Percentiles rank a stretch among this genome's conserved stretches.
Evolutionary conservation across 1,140 invertebrate genomes (phyloP).

Genomic region (Lordiphosa clarofinis): DNA sequence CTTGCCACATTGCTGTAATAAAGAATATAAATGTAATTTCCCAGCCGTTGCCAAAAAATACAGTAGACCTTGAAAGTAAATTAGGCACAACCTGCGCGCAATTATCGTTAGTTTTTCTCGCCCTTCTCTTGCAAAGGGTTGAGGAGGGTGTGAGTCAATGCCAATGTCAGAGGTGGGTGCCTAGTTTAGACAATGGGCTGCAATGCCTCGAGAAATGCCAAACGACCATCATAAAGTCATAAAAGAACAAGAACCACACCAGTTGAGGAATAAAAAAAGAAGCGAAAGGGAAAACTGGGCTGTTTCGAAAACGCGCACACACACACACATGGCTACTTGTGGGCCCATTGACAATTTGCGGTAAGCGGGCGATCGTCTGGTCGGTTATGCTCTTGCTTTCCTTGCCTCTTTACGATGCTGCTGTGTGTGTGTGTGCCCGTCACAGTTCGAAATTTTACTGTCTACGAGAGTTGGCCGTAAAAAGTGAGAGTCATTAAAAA

Average conservation of each 20-base stretch:
- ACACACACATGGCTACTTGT: conserved; percentile 24
- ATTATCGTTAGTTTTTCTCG: conserved; percentile 68
- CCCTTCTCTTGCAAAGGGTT: conserved; percentile 57
- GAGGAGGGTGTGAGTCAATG: conserved; percentile 11
- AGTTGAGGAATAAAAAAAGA: conserved; percentile 46
- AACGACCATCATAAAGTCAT: conserved; percentile 46
- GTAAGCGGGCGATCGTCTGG: conserved; percentile 28
- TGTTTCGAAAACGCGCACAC: conserved; percentile 5
- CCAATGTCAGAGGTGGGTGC: conserved; percentile 9
- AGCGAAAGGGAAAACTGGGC: conserved; percentile 41
- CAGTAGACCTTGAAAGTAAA: conserved; percentile 69
- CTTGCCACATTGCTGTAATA: conserved; percentile 50
- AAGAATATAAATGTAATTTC: conserved; percentile 63
- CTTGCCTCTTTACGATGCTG: conserved; percentile 45
- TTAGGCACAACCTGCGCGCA: conserved; percentile 69
- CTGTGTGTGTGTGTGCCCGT: conserved; percentile 24
- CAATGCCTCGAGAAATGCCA: conserved; percentile 44
- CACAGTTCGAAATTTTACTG: conserved; percentile 58
- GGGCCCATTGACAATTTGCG: conserved; percentile 55
- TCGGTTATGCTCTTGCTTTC: conserved; percentile 34
- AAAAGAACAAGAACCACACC: conserved; percentile 41
- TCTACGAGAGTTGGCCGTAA: conserved; percentile 70
- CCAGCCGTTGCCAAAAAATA: conserved; percentile 48
- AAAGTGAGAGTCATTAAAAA: conserved; percentile 80
- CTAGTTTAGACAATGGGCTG: conserved; percentile 25